Evolutionary conservation across 2,113 vertebrate genomes (phyloP), one percentile per base, ranked within the genome.

Genomic region (Oncorhynchus clarkii): DNA sequence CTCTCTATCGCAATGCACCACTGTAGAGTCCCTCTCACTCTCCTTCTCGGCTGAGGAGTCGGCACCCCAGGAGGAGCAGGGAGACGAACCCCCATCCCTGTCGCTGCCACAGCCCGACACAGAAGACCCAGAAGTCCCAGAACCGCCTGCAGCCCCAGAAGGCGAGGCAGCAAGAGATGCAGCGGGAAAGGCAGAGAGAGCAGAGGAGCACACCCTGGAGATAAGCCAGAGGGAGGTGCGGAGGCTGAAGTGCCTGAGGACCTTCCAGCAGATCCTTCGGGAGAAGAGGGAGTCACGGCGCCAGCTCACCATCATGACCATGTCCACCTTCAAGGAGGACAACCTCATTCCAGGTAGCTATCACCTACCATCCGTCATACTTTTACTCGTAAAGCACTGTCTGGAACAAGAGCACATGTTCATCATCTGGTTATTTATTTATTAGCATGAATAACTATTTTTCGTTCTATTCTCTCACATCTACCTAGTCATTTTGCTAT

Each of bases 191-290:
- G 65, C 54, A 27, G 74, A 48, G 49, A 67, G 45, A 4, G 80
- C 70, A 51, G 72, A n/a, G 18, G 79, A 82, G 27, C 62, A 24
- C 5, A 22, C 65, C 0, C 6, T 26, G 7, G 85, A 90, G 11
- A 29, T 90, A 1, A 90, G 73, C 67, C 86, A 88, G 74, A 73
- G 87, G 79, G 96, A 97, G 80, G 94, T 93, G 27, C 93, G 94
- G 74, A 95, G 93, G 82, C 91, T 98, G 31, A 97, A 95, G 71
- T 96, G 96, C 90, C 92, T 96, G 87, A 95, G 91, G 87, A 97
- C 92, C 88, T 98, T 99, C 90, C 97, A 98, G 90, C 95, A 94
- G 70, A 95, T 98, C 72, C 91, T 99, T 74, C 91, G 85, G 79
- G 95, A 98, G 85, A 99, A 97, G 87, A 95, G 95, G 49, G 95